These are phyloP conservation scores for Gopherus flavomarginatus DNA, from an alignment of 2,113 vertebrate genomes.

Conservation along the genomic window DNA sequence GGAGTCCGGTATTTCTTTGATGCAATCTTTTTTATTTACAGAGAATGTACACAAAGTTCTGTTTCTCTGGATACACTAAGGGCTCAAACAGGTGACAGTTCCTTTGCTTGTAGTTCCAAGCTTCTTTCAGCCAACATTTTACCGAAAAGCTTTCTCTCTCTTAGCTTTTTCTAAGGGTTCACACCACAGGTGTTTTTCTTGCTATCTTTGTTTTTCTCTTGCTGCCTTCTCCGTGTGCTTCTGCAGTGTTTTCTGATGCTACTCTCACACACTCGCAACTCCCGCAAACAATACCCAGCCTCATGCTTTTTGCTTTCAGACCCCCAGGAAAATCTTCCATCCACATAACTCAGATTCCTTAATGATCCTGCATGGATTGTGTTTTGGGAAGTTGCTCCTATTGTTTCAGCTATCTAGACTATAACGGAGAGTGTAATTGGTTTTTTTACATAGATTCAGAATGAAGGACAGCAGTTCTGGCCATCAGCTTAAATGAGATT, in stretches of 20 bases:
- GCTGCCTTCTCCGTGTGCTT: neutral
- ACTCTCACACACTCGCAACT: neutral
- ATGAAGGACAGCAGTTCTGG: neutral
- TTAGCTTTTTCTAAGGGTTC: neutral
- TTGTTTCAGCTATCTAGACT: neutral
- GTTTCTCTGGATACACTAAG: neutral
- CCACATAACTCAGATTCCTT: neutral
- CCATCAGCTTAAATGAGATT: neutral
- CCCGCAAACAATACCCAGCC: neutral
- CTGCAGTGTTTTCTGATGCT: neutral
- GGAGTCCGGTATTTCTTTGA: neutral
- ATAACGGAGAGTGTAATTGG: neutral
- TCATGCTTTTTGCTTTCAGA: neutral
- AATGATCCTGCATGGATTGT: neutral
- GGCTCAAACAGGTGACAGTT: neutral
- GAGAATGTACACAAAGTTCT: neutral
- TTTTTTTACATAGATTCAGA: neutral
- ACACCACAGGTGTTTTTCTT: neutral
- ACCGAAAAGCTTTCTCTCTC: neutral
- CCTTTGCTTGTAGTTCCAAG: neutral
- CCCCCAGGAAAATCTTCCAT: neutral
- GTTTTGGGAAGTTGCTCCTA: neutral
- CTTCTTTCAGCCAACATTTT: neutral
- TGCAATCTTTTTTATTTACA: neutral
- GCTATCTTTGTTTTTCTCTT: neutral